These are phyloP conservation scores for Manis crassicaudata DNA, from an alignment of 2,797 vertebrate species.

Conservation along the genomic window DNA sequence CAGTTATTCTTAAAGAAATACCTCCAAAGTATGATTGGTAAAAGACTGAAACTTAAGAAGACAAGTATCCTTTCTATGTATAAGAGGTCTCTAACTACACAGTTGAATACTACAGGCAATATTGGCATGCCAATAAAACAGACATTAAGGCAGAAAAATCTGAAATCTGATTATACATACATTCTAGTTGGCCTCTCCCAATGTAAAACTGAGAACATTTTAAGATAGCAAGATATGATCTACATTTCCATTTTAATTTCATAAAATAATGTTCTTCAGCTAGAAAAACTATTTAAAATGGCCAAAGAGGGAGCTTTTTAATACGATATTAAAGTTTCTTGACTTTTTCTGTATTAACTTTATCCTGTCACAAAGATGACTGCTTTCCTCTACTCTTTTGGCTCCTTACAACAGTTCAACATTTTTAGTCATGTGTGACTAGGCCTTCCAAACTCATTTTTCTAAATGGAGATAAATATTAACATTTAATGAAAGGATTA, in stretches of 20 bases:
- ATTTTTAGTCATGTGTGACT: background rate
- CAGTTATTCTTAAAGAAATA: background rate
- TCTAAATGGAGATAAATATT: background rate
- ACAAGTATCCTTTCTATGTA: background rate
- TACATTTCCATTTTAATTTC: conserved; percentile 22
- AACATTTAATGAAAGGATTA: conserved; percentile 51
- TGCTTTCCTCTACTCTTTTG: background rate
- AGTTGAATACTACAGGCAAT: background rate
- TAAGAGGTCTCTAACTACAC: background rate
- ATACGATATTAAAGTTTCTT: background rate
- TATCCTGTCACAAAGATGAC: background rate
- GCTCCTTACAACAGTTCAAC: background rate
- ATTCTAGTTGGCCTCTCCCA: background rate
- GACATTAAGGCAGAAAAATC: background rate
- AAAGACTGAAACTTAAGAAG: background rate
- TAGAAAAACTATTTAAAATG: conserved; percentile 31
- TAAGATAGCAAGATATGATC: background rate
- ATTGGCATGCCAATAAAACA: background rate
- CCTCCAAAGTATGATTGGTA: background rate
- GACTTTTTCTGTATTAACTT: background rate
- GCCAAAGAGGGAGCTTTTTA: conserved; percentile 2
- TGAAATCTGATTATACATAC: background rate
- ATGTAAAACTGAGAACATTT: background rate
- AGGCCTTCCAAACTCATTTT: conserved; percentile 59
- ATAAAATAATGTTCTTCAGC: conserved; percentile 8